phyloP scores from a whole-genome alignment of 2,113 vertebrate genomes.

The Oncorhynchus masou region DNA sequence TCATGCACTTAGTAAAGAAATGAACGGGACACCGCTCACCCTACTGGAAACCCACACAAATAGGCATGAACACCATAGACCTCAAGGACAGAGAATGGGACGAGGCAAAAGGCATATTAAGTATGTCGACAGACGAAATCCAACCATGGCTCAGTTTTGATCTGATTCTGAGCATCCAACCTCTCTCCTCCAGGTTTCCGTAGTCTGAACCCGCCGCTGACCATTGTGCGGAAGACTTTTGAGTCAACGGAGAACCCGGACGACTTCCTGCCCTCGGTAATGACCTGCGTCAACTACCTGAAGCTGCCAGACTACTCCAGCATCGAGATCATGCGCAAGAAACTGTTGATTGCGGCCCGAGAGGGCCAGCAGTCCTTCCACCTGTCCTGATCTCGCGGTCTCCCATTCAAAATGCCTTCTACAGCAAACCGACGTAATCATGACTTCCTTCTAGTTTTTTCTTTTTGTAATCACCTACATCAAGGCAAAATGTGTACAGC shows the following conservation, averaged over 20 bases:
- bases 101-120: neutral
- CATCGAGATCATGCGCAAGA: constrained; percentile 98
- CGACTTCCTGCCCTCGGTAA: constrained; percentile 97
- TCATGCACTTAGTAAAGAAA: no score
- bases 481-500: constrained; percentile 90
- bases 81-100: no score
- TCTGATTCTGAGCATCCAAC: no score
- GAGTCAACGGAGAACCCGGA: constrained; percentile 98
- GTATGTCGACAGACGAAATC: neutral
- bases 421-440: constrained; percentile 88
- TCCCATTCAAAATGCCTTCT: constrained; percentile 89
- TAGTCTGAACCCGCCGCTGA: constrained; percentile 96
- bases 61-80: neutral
- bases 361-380: constrained; percentile 99
- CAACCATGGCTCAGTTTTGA: no score
- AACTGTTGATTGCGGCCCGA: constrained; percentile 97
- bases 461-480: constrained; percentile 96
- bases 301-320: constrained; percentile 99
- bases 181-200: constrained; percentile 82
- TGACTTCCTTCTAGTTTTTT: constrained; percentile 75
- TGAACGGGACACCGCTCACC: no score
- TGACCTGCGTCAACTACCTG: constrained; percentile 99
- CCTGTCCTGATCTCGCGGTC: constrained; percentile 92
- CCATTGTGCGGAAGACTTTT: constrained; percentile 97
- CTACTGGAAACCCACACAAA: neutral